Percentiles rank a stretch among this genome's conserved stretches.
These are phyloP conservation scores for Molothrus aeneus DNA, from an alignment of 2,797 vertebrate genomes.

Conservation along the genomic window DNA sequence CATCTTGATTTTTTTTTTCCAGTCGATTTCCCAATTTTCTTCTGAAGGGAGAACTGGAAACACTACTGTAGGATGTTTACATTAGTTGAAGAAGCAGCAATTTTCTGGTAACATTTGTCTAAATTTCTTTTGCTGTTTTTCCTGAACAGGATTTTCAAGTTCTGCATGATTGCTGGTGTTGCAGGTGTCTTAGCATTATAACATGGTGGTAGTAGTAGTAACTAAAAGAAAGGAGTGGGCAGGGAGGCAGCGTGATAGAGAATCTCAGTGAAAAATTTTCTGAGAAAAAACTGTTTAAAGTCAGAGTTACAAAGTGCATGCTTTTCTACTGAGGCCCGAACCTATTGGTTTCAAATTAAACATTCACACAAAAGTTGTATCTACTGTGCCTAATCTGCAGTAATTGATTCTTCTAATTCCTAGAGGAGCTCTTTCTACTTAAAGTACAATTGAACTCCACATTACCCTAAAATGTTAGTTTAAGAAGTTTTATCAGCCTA, in stretches of 20 bases:
- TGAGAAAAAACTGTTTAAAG: not conserved
- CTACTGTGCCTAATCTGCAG: slow-evolving; percentile 6
- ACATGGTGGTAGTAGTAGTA: not conserved
- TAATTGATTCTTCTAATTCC: slow-evolving; percentile 52
- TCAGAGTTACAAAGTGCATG: not conserved
- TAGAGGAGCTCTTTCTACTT: slow-evolving; percentile 27
- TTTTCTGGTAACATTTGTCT: not conserved
- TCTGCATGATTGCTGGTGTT: not conserved
- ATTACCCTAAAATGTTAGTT: slow-evolving; percentile 40
- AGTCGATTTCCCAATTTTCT: not conserved
- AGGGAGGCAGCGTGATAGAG: not conserved
- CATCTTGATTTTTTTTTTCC: not conserved
- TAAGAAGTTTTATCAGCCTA: slow-evolving; percentile 21
- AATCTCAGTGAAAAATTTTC: not conserved
- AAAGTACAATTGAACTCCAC: slow-evolving; percentile 51
- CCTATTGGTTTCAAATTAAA: slow-evolving; percentile 55
- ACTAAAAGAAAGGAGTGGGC: not conserved
- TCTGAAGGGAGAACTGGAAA: not conserved
- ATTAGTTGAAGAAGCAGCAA: not conserved
- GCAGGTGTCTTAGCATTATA: not conserved
- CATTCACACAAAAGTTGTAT: slow-evolving; percentile 44
- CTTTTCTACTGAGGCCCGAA: slow-evolving; percentile 14
- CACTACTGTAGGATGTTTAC: not conserved
- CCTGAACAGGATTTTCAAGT: not conserved
- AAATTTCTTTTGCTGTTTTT: not conserved